Evolutionary conservation across 2,888 invertebrate species (phyloP).

Genomic region (Carcina quercana): DNA sequence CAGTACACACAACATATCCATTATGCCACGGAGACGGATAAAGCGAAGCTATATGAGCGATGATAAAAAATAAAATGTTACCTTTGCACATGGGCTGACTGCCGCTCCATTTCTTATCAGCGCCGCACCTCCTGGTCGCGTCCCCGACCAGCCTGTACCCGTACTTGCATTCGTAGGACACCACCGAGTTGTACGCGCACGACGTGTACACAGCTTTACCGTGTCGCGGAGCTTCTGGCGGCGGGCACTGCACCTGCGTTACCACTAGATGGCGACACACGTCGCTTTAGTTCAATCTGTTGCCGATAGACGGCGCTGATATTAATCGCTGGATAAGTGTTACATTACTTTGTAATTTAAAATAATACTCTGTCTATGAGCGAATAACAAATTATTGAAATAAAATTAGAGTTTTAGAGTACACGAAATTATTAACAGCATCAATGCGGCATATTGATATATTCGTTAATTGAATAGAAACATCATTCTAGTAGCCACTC

Average conservation of each 20-base stretch:
- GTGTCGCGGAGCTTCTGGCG: slow-evolving; percentile 92
- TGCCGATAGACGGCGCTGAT: slow-evolving; percentile 39
- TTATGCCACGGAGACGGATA: too few species aligned
- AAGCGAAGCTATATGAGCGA: neutral
- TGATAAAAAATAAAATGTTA: slow-evolving; percentile 39
- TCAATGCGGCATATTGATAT: too few species aligned
- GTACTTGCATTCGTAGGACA: slow-evolving; percentile 96
- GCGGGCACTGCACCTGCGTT: slow-evolving; percentile 94
- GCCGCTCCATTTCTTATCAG: slow-evolving; percentile 96
- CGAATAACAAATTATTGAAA: too few species aligned
- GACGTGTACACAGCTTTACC: slow-evolving; percentile 95
- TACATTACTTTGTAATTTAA: too few species aligned
- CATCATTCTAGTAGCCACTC: too few species aligned
- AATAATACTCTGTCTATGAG: too few species aligned
- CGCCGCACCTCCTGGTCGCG: slow-evolving; percentile 91
- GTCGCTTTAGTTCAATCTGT: slow-evolving; percentile 43
- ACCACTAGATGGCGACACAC: slow-evolving; percentile 79
- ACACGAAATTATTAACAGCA: too few species aligned
- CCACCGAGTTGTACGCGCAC: slow-evolving; percentile 95
- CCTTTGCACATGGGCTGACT: slow-evolving; percentile 94
- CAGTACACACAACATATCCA: too few species aligned
- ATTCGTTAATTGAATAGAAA: too few species aligned
- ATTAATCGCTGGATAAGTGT: slow-evolving; percentile 9
- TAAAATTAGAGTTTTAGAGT: too few species aligned
- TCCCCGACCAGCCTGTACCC: slow-evolving; percentile 95